Percentiles rank a stretch among this genome's conserved stretches.
phyloP scores from a whole-genome alignment of 2,113 vertebrate species.

The Cranoglanis bouderius region DNA sequence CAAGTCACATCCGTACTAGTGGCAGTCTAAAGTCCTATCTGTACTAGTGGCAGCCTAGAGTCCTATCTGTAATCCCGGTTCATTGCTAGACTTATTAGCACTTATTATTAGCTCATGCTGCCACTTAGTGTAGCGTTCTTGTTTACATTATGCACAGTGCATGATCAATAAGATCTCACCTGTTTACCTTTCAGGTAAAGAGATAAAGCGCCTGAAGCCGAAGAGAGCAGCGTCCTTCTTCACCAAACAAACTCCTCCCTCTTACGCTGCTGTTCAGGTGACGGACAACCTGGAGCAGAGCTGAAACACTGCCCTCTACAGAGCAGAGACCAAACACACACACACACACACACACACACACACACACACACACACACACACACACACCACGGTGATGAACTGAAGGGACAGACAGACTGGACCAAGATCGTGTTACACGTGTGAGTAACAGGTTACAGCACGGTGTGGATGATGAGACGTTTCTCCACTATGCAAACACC shows the following conservation, averaged over 20 bases:
- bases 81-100: not conserved
- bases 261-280: conserved; percentile 81
- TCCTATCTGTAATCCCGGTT: too few relatives aligned
- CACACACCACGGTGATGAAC: conserved; percentile 45
- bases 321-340: conserved; percentile 70
- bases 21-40: too few relatives aligned
- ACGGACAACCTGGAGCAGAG: conserved; percentile 80
- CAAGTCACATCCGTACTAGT: too few relatives aligned
- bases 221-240: conserved; percentile 89
- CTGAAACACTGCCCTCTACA: conserved; percentile 62
- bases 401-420: conserved; percentile 62
- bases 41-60: not conserved
- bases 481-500: conserved; percentile 44
- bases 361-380: conserved; percentile 18
- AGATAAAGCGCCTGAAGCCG: conserved; percentile 86
- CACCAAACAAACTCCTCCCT: conserved; percentile 72
- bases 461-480: not conserved
- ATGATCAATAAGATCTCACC: not conserved
- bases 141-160: not conserved
- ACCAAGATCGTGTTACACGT: conserved; percentile 60
- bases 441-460: conserved; percentile 4
- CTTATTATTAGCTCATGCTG: not conserved
- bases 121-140: too few relatives aligned
- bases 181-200: conserved; percentile 73
- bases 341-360: conserved; percentile 62